Percentiles rank a stretch among this genome's conserved stretches.
These are phyloP conservation scores for Thomomys bottae DNA, from an alignment of 2,113 vertebrate genomes.

Conservation along the genomic window DNA sequence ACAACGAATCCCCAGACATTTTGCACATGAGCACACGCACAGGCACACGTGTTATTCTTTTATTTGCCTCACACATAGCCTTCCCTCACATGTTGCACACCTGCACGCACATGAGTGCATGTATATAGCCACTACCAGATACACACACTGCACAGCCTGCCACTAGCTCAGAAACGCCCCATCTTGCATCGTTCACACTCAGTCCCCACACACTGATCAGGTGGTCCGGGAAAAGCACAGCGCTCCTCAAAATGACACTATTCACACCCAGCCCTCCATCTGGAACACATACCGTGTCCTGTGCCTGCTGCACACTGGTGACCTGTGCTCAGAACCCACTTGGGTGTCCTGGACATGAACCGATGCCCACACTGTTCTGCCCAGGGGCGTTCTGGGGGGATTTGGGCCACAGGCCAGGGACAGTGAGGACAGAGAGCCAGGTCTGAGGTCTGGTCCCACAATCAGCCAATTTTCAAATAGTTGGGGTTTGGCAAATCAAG, in stretches of 20 bases:
- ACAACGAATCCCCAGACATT: neutral
- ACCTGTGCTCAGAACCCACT: neutral
- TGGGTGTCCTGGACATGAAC: neutral
- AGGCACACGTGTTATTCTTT: neutral
- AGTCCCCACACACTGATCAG: neutral
- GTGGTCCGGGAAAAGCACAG: fast-evolving
- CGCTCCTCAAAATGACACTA: fast-evolving
- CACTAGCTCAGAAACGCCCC: neutral
- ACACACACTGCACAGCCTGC: neutral
- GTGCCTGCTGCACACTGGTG: neutral
- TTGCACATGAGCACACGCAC: neutral
- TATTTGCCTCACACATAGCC: neutral
- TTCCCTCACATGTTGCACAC: neutral
- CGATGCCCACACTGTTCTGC: no score
- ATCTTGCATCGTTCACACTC: fast-evolving
- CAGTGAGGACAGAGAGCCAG: neutral
- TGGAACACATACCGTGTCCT: neutral
- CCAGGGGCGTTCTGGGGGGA: neutral
- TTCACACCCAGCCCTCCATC: fast-evolving
- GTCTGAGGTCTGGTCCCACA: constrained; percentile 65
- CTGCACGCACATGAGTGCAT: neutral
- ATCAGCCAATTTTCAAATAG: constrained; percentile 63
- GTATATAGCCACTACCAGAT: neutral
- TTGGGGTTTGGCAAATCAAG: constrained; percentile 67
- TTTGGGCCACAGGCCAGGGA: constrained; percentile 3